Conservation (phyloP, 2,888 invertebrate genomes). For the Leucoma salicis region DNA sequence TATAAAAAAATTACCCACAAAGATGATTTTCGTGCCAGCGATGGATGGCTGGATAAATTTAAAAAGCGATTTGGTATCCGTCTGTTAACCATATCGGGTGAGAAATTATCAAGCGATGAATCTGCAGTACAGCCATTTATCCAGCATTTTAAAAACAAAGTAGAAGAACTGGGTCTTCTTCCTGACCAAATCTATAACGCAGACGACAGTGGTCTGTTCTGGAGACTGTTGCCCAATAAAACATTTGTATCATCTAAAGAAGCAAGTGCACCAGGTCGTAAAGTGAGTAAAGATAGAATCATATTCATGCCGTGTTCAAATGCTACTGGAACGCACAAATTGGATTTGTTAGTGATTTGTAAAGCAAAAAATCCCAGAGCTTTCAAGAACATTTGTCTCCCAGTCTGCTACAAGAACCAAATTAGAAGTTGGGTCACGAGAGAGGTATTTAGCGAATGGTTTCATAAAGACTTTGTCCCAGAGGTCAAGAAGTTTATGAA, state of each 20-base stretch:
- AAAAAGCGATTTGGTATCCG: conserved; percentile 30
- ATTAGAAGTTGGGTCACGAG: conserved; percentile 30
- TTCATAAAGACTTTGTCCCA: conserved; percentile 16
- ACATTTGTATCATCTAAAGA: conserved; percentile 29
- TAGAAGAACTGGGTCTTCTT: conserved; percentile 30
- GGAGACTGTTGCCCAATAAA: conserved; percentile 27
- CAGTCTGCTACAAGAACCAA: conserved; percentile 32
- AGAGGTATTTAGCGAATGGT: conserved; percentile 39
- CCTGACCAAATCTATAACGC: conserved; percentile 36
- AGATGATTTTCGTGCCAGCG: conserved; percentile 40
- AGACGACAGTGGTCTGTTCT: conserved; percentile 32
- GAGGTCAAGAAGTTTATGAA: conserved; percentile 30
- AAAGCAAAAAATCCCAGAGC: conserved; percentile 31
- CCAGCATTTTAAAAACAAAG: conserved; percentile 32
- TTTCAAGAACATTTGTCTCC: conserved; percentile 23
- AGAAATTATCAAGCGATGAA: background rate
- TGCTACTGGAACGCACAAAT: conserved; percentile 30
- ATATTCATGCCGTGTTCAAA: conserved; percentile 42
- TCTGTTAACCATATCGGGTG: conserved; percentile 19
- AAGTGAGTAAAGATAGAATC: conserved; percentile 32
- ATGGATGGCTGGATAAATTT: conserved; percentile 43
- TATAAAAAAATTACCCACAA: conserved; percentile 7
- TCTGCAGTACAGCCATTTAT: conserved; percentile 28
- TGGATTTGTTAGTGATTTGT: conserved; percentile 31
- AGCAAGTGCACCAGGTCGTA: conserved; percentile 24